These are phyloP conservation scores for Drosophila chauvacae DNA, from an alignment of 1,140 invertebrate genomes.

Conservation along the genomic window DNA sequence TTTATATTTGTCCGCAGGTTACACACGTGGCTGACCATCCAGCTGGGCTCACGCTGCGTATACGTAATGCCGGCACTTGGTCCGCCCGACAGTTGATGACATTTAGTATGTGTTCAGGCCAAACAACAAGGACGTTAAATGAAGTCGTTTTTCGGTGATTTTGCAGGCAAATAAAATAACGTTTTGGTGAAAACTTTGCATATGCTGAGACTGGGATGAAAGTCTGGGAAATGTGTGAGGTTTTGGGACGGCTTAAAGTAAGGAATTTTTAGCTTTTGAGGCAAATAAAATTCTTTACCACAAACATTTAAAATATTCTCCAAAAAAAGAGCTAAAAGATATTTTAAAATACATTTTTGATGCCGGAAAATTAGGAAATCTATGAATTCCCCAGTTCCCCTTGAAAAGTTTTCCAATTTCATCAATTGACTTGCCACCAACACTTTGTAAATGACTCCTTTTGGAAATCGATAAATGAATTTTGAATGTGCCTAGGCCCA, in stretches of 20 bases:
- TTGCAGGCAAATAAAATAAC: constrained; percentile 6
- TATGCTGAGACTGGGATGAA: background rate
- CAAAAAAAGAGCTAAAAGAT: background rate
- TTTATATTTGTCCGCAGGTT: constrained; percentile 43
- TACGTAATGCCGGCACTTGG: constrained; percentile 29
- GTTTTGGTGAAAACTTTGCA: constrained; percentile 2
- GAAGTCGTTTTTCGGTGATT: constrained; percentile 18
- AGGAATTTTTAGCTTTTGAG: background rate
- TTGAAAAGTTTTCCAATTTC: constrained; percentile 1
- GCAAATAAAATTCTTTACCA: background rate
- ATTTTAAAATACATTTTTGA: background rate
- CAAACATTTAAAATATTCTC: too few species aligned
- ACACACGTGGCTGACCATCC: constrained; percentile 20
- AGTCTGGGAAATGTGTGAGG: background rate
- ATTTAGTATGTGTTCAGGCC: constrained; percentile 42
- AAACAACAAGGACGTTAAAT: constrained; percentile 39
- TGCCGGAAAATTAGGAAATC: background rate
- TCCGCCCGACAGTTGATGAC: constrained; percentile 34
- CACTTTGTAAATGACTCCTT: constrained; percentile 46
- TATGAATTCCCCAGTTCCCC: too few species aligned
- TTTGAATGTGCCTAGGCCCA: constrained; percentile 23
- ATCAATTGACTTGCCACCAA: constrained; percentile 22
- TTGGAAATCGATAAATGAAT: constrained; percentile 62
- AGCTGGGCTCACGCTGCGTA: constrained; percentile 43
- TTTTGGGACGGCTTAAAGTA: background rate